These are phyloP conservation scores for Axinella damicornis DNA, from an alignment of 37 sponge, comb jelly and placozoan genomes.

Conservation along the genomic window DNA sequence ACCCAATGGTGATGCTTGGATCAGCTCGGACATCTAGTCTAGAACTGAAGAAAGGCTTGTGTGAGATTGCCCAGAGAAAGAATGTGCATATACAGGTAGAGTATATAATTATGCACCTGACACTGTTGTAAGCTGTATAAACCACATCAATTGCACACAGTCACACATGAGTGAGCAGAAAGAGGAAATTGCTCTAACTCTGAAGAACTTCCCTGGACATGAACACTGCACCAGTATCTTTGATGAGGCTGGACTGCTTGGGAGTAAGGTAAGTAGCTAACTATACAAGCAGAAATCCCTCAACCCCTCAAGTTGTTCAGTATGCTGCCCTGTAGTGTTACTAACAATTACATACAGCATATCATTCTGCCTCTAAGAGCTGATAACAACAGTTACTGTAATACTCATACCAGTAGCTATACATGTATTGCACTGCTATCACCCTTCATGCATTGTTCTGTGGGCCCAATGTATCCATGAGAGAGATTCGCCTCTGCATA, in stretches of 20 bases:
- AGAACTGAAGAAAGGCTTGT: constrained; percentile 38
- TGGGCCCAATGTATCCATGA: no score
- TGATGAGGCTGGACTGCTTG: constrained; percentile 27
- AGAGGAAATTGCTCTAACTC: constrained; percentile 41
- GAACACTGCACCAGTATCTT: constrained; percentile 38
- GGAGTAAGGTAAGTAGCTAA: constrained; percentile 47
- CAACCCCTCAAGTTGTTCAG: no score
- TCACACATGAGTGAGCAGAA: constrained; percentile 66
- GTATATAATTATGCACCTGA: no score
- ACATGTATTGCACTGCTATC: no score
- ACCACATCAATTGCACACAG: neutral
- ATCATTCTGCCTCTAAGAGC: no score
- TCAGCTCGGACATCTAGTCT: constrained; percentile 66
- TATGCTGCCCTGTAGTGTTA: no score
- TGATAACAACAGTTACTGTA: no score
- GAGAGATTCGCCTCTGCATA: no score
- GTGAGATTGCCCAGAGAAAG: constrained; percentile 41
- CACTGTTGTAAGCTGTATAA: neutral
- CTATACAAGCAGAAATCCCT: no score
- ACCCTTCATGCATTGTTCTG: no score
- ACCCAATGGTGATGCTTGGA: constrained; percentile 70
- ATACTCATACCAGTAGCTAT: no score
- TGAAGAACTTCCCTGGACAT: constrained; percentile 44
- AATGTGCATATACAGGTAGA: constrained; percentile 61
- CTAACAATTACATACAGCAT: no score